phyloP scores from a whole-genome alignment of 2,888 invertebrate genomes.

The Macrosiphum euphorbiae region DNA sequence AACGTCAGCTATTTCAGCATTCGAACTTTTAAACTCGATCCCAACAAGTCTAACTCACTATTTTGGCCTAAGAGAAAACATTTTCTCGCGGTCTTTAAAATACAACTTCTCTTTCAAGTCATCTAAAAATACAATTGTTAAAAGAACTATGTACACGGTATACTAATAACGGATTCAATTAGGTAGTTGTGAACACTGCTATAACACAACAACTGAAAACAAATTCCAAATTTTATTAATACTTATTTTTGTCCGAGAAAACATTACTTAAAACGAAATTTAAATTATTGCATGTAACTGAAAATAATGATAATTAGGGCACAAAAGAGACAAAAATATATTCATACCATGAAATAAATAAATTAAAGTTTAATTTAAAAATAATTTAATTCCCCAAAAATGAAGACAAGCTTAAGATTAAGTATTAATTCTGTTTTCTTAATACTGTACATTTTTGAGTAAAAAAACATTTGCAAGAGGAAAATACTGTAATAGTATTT shows the following conservation, averaged over 20 bases:
- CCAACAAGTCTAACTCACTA: not conserved
- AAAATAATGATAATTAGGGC: not conserved
- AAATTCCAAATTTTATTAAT: not conserved
- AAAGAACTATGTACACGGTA: not conserved
- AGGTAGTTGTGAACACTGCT: not conserved
- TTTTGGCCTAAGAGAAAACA: not conserved
- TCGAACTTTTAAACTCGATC: not conserved
- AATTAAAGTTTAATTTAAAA: not conserved
- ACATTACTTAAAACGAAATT: not conserved
- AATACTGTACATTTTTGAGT: not conserved
- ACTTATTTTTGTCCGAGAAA: not conserved
- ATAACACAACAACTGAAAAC: not conserved
- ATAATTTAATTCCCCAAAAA: not conserved
- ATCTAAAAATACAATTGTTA: not conserved
- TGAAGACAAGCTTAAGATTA: not conserved
- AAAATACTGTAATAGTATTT: not conserved
- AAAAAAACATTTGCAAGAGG: not conserved
- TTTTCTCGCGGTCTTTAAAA: not conserved
- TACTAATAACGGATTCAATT: not conserved
- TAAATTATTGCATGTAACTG: not conserved
- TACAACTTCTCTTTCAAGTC: not conserved
- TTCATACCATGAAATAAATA: not conserved
- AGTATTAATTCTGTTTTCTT: not conserved
- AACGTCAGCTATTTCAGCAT: slow-evolving; percentile 29
- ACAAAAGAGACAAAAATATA: not conserved